phyloP scores from a whole-genome alignment of 2,113 vertebrate species.

The Cephalopholis sonnerati region DNA sequence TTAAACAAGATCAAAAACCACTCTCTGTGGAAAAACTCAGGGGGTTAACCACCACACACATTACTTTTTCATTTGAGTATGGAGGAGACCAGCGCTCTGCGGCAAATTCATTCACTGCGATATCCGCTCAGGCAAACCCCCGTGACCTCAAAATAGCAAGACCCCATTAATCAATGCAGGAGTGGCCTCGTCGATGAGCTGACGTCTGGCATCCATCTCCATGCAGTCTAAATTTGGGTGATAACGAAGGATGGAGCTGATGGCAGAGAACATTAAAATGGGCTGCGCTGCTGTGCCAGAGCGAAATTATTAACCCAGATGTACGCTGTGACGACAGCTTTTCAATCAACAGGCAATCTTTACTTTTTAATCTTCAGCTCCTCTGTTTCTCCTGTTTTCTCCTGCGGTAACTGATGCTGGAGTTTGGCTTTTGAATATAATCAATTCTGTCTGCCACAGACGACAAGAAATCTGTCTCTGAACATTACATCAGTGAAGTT shows the following conservation, averaged over 20 bases:
- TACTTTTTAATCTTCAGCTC: constrained; percentile 24
- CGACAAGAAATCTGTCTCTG: background rate
- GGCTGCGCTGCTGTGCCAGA: background rate
- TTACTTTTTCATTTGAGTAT: constrained; percentile 13
- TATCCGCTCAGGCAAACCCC: constrained; percentile 63
- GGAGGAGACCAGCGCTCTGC: constrained; percentile 1
- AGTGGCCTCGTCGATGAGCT: constrained; percentile 48
- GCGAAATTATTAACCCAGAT: constrained; percentile 67
- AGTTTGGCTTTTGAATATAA: background rate
- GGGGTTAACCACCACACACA: background rate
- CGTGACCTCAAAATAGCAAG: constrained; percentile 66
- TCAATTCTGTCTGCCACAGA: constrained; percentile 15
- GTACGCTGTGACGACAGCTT: constrained; percentile 30
- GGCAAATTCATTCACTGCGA: constrained; percentile 22
- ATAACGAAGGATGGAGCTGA: constrained; percentile 65
- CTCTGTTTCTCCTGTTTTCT: constrained; percentile 11
- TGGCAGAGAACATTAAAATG: constrained; percentile 60
- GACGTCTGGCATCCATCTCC: constrained; percentile 69
- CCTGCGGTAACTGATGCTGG: background rate
- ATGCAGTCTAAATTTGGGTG: constrained; percentile 64
- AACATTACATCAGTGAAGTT: background rate
- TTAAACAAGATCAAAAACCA: constrained; percentile 31
- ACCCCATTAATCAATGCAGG: constrained; percentile 69
- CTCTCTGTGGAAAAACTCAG: background rate
- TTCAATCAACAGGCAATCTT: constrained; percentile 49